Base-by-base conservation (phyloP, 2,797 vertebrate species). In the Danio aesculapii region DNA sequence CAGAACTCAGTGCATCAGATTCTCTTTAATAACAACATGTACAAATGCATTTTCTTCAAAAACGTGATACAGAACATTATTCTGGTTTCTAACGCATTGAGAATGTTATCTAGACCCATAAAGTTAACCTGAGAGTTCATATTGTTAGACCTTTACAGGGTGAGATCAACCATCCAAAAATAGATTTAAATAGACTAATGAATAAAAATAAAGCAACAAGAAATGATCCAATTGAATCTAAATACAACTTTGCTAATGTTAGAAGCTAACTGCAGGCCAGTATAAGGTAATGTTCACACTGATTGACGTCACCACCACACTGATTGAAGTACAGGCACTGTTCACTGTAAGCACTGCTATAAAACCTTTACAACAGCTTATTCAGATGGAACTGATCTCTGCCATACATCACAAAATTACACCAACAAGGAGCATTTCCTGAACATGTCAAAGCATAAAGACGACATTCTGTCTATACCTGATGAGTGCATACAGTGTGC, bases 41-140 rank as follows among this genome's bases (percentile, higher is more conserved):
- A 92, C 88, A 92, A 92, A 93, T 92, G 79, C 84, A 92, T 92
- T 68, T 17, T 86, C 89, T 89, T 87, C 79, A 84, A 85, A 92
- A 93, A 92, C 89, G 87, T 88, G 78, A 90, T 91, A 92, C 87
- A 90, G 90, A 89, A 93, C 90, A 92, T 79, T 91, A 90, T 92
- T 90, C 83, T 88, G 89, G 87, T 88, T 89, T 90, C 82, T 87
- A 88, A 89, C 85, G 89, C 84, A 91, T 85, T 78, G 88, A 92
- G 90, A 90, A 92, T 90, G 90, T 91, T 91, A 88, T 85, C 81
- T 82, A 92, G 85, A 87, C 90, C 88, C 91, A 88, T 85, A 91
- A 91, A 93, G 87, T 91, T 92, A 90, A 94, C 94, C 94, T 94
- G 94, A 94, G 93, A 91, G 87, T 91, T 90, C 83, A 77, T 90